phyloP scores from a whole-genome alignment of 2,797 vertebrate species.

The Champsocephalus gunnari region DNA sequence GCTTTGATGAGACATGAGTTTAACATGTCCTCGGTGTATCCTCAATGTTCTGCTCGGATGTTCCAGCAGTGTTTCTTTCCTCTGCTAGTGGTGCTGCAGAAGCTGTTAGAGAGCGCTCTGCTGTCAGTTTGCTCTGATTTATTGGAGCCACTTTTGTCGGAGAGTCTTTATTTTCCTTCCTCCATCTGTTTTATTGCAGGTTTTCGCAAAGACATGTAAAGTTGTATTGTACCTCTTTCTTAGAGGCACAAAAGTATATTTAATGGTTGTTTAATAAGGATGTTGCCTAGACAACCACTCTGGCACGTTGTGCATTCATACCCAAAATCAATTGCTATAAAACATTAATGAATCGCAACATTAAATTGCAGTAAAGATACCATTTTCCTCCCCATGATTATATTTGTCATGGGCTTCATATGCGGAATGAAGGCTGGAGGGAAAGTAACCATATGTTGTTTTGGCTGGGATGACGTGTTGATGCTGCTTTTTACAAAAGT shows the following conservation, averaged over 20 bases:
- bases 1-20: slow-evolving; percentile 68
- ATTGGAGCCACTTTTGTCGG: slow-evolving; percentile 29
- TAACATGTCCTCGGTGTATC: slow-evolving; percentile 62
- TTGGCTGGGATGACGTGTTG: slow-evolving; percentile 14
- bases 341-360: slow-evolving; percentile 69
- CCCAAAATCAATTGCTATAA: slow-evolving; percentile 62
- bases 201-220: slow-evolving; percentile 24
- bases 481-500: slow-evolving; percentile 12
- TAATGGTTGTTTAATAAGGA: slow-evolving; percentile 8
- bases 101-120: slow-evolving; percentile 27
- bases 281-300: background rate
- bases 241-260: slow-evolving; percentile 3
- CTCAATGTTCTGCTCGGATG: slow-evolving; percentile 58
- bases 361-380: slow-evolving; percentile 58
- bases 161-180: slow-evolving; percentile 31
- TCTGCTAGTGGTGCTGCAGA: slow-evolving; percentile 42
- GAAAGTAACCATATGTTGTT: slow-evolving; percentile 14
- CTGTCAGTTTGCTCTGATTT: slow-evolving; percentile 55
- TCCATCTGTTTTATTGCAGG: slow-evolving; percentile 12
- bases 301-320: slow-evolving; percentile 53
- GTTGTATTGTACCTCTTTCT: background rate
- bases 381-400: slow-evolving; percentile 42
- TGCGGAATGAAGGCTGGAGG: background rate
- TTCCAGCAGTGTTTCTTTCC: slow-evolving; percentile 40
- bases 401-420: slow-evolving; percentile 20